These are phyloP conservation scores for Podarcis muralis DNA, from an alignment of 2,113 vertebrate species.

Conservation along the genomic window DNA sequence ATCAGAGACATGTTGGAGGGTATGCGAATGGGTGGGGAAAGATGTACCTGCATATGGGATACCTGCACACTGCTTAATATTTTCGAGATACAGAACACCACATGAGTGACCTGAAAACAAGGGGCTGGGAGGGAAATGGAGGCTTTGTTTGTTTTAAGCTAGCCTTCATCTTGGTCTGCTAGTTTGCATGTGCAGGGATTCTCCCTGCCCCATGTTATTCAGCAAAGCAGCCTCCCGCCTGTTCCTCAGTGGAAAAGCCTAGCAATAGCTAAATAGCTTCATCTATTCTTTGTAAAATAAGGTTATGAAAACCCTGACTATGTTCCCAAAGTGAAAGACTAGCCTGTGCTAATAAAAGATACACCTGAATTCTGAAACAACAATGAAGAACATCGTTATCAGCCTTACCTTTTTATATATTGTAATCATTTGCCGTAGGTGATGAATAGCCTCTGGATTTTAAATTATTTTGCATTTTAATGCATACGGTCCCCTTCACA, in stretches of 20 bases:
- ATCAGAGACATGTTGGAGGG: no score
- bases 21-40: no score
- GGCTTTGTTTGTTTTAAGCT: not conserved
- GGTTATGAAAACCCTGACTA: conserved; percentile 19
- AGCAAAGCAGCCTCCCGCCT: not conserved
- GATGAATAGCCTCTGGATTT: conserved; percentile 59
- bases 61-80: no score
- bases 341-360: conserved; percentile 14
- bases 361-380: not conserved
- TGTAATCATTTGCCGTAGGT: conserved; percentile 9
- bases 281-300: not conserved
- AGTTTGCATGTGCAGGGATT: not conserved
- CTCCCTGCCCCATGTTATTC: not conserved
- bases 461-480: conserved; percentile 71
- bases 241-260: not conserved
- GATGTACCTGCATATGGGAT: no score
- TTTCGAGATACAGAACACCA: not conserved
- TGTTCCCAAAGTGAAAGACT: conserved; percentile 9
- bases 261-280: not conserved
- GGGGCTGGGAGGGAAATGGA: not conserved
- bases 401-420: conserved; percentile 42
- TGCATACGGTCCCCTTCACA: conserved; percentile 60
- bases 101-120: not conserved
- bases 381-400: not conserved
- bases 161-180: not conserved